Base-by-base conservation (phyloP, 2,888 invertebrate species). In the Brachypterus glaber region DNA sequence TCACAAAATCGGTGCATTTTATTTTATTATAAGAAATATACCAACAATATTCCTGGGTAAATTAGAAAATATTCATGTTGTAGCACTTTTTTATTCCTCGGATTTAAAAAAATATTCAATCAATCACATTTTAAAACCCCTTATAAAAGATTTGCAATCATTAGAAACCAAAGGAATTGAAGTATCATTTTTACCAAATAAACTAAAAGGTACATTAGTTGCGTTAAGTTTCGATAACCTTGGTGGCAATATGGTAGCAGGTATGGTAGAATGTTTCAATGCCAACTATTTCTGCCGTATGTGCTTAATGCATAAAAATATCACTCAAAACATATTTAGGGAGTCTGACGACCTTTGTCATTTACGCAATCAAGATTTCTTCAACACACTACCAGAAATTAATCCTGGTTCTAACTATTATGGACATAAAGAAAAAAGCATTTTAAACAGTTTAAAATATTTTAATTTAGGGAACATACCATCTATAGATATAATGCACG, bases 401-500 rank as follows among this genome's bases (percentile, higher is more conserved):
- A 5, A 21, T 7, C 21, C 21, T 21, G 21, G 21, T 7, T 7
- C 21, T 26, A 29, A 34, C 25, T 24, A 12, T n/a, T 26, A 12
- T 25, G 34, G 34, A 14, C 13, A 24, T n/a, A 34, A 34, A 25
- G 13, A 13, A 18, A 21, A 8, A 26, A 34, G 26, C 25, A 21
- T 34, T 34, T 34, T 34, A 14, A 34, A 34, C 12, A 25, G 25
- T 25, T 21, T 33, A 4, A 8, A 18, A 17, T 34, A 34, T 25
- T 34, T 34, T 26, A 34, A 34, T 9, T 13, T 34, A 11, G 14
- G 17, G 11, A 21, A 34, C 25, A 24, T 21, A 14, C 34, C 37
- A 8, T 35, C 48, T 2, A 44, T 40, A 7, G 48, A 51, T 31
- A 49, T 50, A 16, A 49, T 51, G 49, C 51, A 50, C 26, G 49